phyloP scores from a whole-genome alignment of 1,140 invertebrate species.

The Caerostris extrusa region DNA sequence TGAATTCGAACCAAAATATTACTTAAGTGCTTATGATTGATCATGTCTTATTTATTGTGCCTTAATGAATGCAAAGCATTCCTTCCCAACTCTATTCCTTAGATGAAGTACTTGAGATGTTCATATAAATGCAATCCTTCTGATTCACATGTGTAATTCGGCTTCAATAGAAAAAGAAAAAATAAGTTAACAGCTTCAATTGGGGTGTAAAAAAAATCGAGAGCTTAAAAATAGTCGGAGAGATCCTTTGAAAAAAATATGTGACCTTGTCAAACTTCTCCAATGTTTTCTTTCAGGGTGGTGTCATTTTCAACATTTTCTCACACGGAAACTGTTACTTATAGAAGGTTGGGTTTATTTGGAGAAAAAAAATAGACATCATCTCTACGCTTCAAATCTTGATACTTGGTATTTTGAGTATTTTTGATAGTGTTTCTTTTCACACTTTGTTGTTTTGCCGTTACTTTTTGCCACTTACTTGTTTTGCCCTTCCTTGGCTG shows the following conservation, averaged over 20 bases:
- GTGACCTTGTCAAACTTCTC: not conserved
- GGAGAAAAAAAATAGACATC: not conserved
- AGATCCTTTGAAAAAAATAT: not conserved
- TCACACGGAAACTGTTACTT: not conserved
- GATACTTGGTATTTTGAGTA: slow-evolving; percentile 20
- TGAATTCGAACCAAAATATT: not conserved
- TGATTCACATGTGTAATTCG: not conserved
- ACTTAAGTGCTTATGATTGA: not conserved
- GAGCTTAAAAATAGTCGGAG: not conserved
- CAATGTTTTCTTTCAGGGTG: slow-evolving; percentile 3
- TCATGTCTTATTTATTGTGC: not conserved
- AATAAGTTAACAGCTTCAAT: not conserved
- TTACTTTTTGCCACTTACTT: no score
- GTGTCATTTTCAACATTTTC: not conserved
- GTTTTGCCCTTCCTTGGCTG: no score
- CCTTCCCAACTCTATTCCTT: not conserved
- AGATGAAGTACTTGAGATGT: not conserved
- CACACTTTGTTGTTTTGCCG: no score
- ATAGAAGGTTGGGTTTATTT: not conserved
- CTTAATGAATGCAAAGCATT: not conserved
- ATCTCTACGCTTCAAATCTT: not conserved
- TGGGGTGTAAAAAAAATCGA: not conserved
- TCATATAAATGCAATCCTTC: not conserved
- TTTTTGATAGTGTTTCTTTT: no score
- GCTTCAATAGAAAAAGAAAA: not conserved